phyloP scores from a whole-genome alignment of 2,797 vertebrate genomes.

The Octomys mimax region DNA sequence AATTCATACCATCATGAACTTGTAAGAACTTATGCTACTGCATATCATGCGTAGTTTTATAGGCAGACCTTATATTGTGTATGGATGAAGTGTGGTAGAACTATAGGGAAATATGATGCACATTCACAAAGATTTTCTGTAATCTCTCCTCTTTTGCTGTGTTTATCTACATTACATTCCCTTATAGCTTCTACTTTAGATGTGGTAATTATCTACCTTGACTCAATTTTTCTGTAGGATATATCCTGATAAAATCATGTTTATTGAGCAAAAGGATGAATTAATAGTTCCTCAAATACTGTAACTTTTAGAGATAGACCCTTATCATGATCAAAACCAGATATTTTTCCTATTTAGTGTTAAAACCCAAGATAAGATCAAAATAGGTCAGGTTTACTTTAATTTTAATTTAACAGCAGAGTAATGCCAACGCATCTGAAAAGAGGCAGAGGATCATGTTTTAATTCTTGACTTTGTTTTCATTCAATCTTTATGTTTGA shows the following conservation, averaged over 20 bases:
- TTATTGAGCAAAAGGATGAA: conserved; percentile 29
- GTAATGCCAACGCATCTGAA: not conserved
- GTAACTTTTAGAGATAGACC: not conserved
- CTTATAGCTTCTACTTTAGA: not conserved
- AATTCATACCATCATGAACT: not conserved
- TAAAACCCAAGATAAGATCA: conserved; percentile 25
- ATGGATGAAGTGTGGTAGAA: not conserved
- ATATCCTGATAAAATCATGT: conserved; percentile 7
- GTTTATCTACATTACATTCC: not conserved
- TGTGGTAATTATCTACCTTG: not conserved
- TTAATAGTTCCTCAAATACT: not conserved
- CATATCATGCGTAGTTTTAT: not conserved
- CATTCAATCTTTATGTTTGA: conserved; percentile 41
- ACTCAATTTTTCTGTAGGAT: not conserved
- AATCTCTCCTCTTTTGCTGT: conserved; percentile 38
- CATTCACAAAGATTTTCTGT: not conserved
- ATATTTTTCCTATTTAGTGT: not conserved
- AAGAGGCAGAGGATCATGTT: not conserved
- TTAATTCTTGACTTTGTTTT: conserved; percentile 43
- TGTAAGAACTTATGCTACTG: not conserved
- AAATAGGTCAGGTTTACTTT: not conserved
- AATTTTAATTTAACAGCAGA: not conserved
- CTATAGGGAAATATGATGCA: not conserved
- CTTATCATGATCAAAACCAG: conserved; percentile 23
- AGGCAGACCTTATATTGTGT: not conserved